Evolutionary conservation across 1,140 invertebrate genomes (phyloP).

Genomic region (Zaprionus capensis): DNA sequence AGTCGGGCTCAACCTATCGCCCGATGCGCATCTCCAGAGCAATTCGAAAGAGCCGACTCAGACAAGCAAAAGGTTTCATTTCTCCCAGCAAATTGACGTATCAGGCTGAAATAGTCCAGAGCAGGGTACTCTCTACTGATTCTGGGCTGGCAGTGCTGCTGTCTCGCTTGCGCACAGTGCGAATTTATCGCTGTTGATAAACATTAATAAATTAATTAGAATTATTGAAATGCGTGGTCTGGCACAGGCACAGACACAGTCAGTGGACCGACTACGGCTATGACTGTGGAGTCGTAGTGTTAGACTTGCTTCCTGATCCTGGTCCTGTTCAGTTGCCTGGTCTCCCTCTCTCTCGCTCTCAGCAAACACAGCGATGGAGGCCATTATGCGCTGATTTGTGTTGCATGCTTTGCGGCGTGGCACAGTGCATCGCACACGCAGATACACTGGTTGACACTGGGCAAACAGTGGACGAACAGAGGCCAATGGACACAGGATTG

Average conservation of each 20-base stretch:
- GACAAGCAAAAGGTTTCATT: not conserved
- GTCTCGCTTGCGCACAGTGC: not conserved
- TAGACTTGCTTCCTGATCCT: constrained; percentile 32
- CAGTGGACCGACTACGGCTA: not conserved
- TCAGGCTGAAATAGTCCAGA: not conserved
- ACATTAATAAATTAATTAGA: constrained; percentile 85
- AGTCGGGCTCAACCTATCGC: constrained; percentile 62
- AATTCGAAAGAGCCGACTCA: constrained; percentile 21
- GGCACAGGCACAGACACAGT: constrained; percentile 14
- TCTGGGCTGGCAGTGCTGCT: not conserved
- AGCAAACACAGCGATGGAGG: constrained; percentile 68
- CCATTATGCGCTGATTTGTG: constrained; percentile 81
- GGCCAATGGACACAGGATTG: not conserved
- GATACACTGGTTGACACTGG: constrained; percentile 19
- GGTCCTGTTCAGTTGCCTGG: not conserved
- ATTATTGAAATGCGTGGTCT: constrained; percentile 83
- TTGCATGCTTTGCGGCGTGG: constrained; percentile 69
- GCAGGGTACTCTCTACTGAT: not conserved
- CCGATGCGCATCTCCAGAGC: constrained; percentile 58
- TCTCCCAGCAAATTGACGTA: constrained; percentile 6
- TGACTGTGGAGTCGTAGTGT: not conserved
- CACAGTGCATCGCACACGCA: constrained; percentile 45
- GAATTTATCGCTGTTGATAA: constrained; percentile 83
- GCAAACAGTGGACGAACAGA: not conserved
- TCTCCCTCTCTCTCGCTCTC: constrained; percentile 8